Percentiles rank a stretch among this genome's conserved stretches.
Evolutionary conservation across 2,797 vertebrate genomes (phyloP).

Genomic region (Melopsittacus undulatus): DNA sequence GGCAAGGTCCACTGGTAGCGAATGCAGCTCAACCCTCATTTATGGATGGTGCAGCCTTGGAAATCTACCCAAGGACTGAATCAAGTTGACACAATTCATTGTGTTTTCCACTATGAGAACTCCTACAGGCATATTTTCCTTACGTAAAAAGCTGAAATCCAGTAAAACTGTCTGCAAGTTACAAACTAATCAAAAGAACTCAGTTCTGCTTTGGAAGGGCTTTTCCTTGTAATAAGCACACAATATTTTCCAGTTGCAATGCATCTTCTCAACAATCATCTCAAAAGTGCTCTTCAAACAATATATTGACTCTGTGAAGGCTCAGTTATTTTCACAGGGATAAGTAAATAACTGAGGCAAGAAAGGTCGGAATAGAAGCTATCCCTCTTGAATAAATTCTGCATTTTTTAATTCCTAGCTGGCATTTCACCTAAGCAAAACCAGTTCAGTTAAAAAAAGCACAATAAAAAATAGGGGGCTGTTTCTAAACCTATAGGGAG

Average conservation of each 20-base stretch:
- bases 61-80: not conserved
- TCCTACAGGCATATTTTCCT: not conserved
- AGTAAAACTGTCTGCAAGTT: not conserved
- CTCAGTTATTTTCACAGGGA: not conserved
- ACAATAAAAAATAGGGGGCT: not conserved
- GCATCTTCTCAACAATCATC: not conserved
- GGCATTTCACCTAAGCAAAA: not conserved
- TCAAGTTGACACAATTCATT: not conserved
- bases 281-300: constrained; percentile 1
- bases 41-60: not conserved
- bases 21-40: not conserved
- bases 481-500: not conserved
- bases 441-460: not conserved
- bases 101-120: not conserved
- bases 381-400: not conserved
- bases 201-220: not conserved
- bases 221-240: not conserved
- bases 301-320: not conserved
- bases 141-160: not conserved
- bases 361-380: not conserved
- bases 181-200: not conserved
- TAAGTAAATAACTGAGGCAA: not conserved
- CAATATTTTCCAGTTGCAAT: not conserved
- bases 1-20: not conserved
- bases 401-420: not conserved